Conservation (phyloP, 2,113 vertebrate species). For the Uria lomvia region DNA sequence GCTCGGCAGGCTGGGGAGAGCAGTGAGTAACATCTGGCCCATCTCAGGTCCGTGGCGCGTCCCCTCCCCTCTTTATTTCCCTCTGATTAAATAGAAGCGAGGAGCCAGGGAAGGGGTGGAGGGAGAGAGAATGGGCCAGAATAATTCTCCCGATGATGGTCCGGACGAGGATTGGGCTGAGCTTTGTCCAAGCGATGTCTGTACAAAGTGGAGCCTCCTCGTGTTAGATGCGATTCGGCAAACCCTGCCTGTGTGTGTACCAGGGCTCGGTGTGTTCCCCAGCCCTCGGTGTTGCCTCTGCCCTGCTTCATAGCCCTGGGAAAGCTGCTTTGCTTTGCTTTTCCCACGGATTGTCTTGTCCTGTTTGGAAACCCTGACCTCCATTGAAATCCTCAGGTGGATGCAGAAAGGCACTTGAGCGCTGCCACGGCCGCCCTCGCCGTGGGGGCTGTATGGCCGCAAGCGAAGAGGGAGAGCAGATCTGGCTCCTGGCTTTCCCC, state of each 20-base stretch:
- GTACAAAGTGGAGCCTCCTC: background rate
- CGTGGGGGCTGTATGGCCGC: fast-evolving
- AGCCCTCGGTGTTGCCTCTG: background rate
- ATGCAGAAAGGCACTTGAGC: fast-evolving
- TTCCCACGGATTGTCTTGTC: background rate
- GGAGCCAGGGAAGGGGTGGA: background rate
- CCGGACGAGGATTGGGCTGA: background rate
- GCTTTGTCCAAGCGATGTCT: background rate
- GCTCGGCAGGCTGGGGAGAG: background rate
- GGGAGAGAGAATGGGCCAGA: background rate
- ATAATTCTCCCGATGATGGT: background rate
- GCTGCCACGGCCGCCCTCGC: background rate
- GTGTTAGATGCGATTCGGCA: background rate
- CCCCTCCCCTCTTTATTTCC: background rate
- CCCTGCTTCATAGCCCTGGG: too few relatives aligned
- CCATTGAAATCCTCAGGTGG: too few relatives aligned
- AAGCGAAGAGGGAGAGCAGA: background rate
- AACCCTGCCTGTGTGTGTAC: too few relatives aligned
- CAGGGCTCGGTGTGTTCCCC: background rate
- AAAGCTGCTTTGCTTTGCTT: background rate
- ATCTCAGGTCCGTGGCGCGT: background rate
- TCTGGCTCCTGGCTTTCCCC: background rate
- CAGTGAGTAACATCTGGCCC: background rate
- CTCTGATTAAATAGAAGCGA: background rate
- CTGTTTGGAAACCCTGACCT: background rate